Base-by-base conservation (phyloP, 2,888 invertebrate species). In the Agrilus mali region DNA sequence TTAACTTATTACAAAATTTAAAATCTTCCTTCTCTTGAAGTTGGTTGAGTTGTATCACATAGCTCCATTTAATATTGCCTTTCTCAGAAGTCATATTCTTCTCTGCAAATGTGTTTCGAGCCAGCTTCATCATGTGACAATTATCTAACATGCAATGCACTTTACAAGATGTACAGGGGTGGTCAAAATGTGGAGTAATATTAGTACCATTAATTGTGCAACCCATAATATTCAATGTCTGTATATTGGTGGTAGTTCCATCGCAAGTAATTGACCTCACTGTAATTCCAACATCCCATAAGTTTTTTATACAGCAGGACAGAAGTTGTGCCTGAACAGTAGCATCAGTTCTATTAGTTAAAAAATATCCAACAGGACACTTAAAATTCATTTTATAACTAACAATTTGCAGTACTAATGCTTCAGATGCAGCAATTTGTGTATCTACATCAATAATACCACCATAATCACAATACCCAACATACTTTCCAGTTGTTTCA, bases 381-480 rank as follows among this genome's bases (percentile, higher is more conserved):
- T 47, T 47, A 41, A 44, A 47, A 35, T 45, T 31, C 7, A 40
- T 33, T 35, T 38, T 43, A 36, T 46, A 49, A 13, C 34, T 36
- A 22, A 51, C 49, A 43, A 45, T 45, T 41, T 45, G 45, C n/a
- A 47, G 40, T 13, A 43, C 13, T 13, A 45, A 31, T 15, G 43
- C 38, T 40, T 47, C 47, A 32, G 47, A 43, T 34, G 47, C 47
- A 35, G 43, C 37, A 16, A 10, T 22, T 36, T 47, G 43, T 12
- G 14, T 13, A 35, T 43, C 41, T 10, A 17, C 31, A 40, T 43
- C 37, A n/a, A 46, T 33, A 15, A 43, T 31, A 12, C 40, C 43
- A 5, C 40, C 43, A 40, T 40, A 43, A 39, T 46, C 31, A n/a
- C 33, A 40, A 40, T 40, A 42, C 12, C 14, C 36, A 10, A 37